Conservation (phyloP, 1,140 invertebrate genomes). For the Oncopeltus fasciatus region DNA sequence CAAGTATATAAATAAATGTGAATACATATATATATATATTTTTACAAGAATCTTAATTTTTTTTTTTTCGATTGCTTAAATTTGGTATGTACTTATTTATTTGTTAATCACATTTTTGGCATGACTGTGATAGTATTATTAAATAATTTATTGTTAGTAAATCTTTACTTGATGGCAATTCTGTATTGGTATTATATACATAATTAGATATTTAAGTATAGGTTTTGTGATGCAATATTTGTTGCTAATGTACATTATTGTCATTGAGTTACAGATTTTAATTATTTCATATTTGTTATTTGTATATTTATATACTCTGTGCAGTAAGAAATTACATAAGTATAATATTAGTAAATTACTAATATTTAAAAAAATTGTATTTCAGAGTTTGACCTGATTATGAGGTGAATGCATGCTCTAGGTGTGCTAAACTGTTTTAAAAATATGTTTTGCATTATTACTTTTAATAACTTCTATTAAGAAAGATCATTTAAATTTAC, state of each 20-base stretch:
- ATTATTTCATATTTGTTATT: too few species aligned
- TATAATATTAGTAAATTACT: too few species aligned
- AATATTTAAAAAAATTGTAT: too few species aligned
- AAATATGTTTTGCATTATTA: background rate
- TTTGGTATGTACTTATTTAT: conserved; percentile 3
- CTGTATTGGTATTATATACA: background rate
- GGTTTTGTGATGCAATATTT: background rate
- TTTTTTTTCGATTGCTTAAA: background rate
- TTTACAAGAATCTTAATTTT: conserved; percentile 5
- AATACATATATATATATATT: conserved; percentile 5
- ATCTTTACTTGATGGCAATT: background rate
- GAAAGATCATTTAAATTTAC: too few species aligned
- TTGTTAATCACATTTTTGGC: conserved; percentile 11
- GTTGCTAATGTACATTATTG: background rate
- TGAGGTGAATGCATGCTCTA: too few species aligned
- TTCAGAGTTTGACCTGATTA: too few species aligned
- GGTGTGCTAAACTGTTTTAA: background rate
- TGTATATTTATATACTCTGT: too few species aligned
- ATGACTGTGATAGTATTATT: conserved; percentile 18
- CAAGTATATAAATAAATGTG: background rate
- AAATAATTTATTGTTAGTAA: background rate
- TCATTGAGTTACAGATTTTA: background rate
- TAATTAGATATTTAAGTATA: background rate
- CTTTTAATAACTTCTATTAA: too few species aligned
- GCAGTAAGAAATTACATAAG: too few species aligned